Base-by-base conservation (phyloP, 2,888 invertebrate genomes). In the Bugula neritina region DNA sequence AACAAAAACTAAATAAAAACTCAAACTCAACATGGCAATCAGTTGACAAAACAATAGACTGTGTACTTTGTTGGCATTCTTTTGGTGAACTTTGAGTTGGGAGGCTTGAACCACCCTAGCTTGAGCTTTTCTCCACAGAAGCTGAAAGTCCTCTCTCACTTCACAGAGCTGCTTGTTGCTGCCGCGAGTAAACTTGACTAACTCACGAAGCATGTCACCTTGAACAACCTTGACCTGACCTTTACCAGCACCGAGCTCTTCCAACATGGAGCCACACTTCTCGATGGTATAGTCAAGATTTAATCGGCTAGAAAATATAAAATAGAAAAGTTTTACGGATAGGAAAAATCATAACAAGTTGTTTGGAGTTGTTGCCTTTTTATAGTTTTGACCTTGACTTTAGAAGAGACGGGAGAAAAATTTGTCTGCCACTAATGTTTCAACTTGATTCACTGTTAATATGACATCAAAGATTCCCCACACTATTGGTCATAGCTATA, bases 21-120 rank as follows among this genome's bases (percentile, higher is more conserved):
- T n/a, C n/a, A n/a, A n/a, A n/a, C n/a, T n/a, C n/a, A n/a, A n/a
- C n/a, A n/a, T n/a, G n/a, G n/a, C n/a, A n/a, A n/a, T n/a, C n/a
- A n/a, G n/a, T n/a, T n/a, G n/a, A n/a, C n/a, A n/a, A n/a, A n/a
- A n/a, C n/a, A n/a, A n/a, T n/a, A n/a, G n/a, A n/a, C n/a, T n/a
- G n/a, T 57, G 5, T 57, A 63, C 63, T 31, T 63, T 63, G 31
- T 63, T 63, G 31, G 63, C 63, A 63, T 63, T 63, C 34, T 63
- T 63, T n/a, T 63, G 63, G 27, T 63, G 63, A 31, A 25, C 63
- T 31, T n/a, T 27, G 5, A 63, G 34, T 31, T 63, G 63, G n/a
- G 31, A 63, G 3, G 63, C 63, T 31, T 63, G 63, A 2, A 63
- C 63, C 17, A 63, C 63, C 34, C 63, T 27, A 27, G 63, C 63